A percentile compares a stretch with the other conserved stretches of the same genome.
Evolutionary conservation across 2,888 invertebrate species (phyloP).

Genomic region (Neocrepidodera transversa): DNA sequence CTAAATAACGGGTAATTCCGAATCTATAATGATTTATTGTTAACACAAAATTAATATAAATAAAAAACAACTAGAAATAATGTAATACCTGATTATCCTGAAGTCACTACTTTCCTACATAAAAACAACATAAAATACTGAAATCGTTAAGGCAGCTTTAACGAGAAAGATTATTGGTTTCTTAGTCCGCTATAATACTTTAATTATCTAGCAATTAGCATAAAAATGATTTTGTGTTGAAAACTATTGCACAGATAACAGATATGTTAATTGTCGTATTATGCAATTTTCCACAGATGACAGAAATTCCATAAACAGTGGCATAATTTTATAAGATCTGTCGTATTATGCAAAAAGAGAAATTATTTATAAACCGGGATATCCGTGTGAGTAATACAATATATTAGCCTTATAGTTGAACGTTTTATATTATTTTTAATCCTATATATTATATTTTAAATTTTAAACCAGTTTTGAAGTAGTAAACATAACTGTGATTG

Average conservation of each 20-base stretch:
- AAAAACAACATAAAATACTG: constrained; percentile 6
- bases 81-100: neutral
- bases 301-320: constrained; percentile 13
- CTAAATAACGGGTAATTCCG: no score
- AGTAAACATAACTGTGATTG: no score
- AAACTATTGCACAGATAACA: constrained; percentile 16
- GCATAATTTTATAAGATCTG: constrained; percentile 8
- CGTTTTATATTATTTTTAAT: no score
- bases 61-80: no score
- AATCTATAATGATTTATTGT: no score
- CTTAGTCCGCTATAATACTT: constrained; percentile 2
- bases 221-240: constrained; percentile 17
- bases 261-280: constrained; percentile 12
- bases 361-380: constrained; percentile 10
- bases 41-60: no score
- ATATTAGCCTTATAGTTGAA: no score
- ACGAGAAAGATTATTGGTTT: constrained; percentile 1
- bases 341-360: constrained; percentile 1
- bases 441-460: no score
- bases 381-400: constrained; percentile 6
- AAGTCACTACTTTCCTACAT: neutral
- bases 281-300: constrained; percentile 19
- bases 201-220: constrained; percentile 9
- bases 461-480: no score
- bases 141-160: neutral